These are phyloP conservation scores for Pseudoatta argentina DNA, from an alignment of 1,140 invertebrate genomes.

Conservation along the genomic window DNA sequence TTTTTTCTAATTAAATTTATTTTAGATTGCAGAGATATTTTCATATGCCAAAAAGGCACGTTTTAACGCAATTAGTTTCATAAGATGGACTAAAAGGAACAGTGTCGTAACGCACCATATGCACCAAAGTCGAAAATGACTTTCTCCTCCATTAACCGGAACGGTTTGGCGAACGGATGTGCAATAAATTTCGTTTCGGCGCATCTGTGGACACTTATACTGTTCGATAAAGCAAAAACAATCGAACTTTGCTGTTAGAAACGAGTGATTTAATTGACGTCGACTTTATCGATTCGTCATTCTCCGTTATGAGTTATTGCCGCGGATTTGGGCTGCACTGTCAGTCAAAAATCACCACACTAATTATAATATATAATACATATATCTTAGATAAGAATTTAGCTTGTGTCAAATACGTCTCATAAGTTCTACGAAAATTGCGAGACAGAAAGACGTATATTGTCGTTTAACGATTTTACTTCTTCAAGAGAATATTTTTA, in stretches of 20 bases:
- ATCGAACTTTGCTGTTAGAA: neutral
- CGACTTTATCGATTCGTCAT: conserved; percentile 8
- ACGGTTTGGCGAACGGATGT: conserved; percentile 29
- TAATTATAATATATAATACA: neutral
- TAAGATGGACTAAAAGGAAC: conserved; percentile 19
- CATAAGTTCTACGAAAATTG: neutral
- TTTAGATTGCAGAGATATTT: neutral
- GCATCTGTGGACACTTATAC: conserved; percentile 12
- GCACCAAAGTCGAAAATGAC: conserved; percentile 53
- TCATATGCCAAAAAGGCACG: conserved; percentile 1
- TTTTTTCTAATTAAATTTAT: neutral
- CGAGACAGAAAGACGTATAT: neutral
- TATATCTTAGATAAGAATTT: neutral
- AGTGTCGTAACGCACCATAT: conserved; percentile 12
- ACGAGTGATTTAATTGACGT: conserved; percentile 19
- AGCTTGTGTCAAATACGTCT: neutral
- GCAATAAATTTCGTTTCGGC: conserved; percentile 42
- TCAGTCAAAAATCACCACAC: neutral
- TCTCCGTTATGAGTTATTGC: conserved; percentile 35
- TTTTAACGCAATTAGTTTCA: conserved; percentile 30
- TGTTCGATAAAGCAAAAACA: conserved; percentile 26
- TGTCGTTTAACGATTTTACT: neutral
- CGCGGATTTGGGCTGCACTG: neutral
- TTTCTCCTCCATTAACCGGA: conserved; percentile 58
- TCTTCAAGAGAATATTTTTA: neutral